Percentiles rank a stretch among this genome's conserved stretches.
Evolutionary conservation across 2,113 vertebrate genomes (phyloP).

Genomic region (Melospiza georgiana): DNA sequence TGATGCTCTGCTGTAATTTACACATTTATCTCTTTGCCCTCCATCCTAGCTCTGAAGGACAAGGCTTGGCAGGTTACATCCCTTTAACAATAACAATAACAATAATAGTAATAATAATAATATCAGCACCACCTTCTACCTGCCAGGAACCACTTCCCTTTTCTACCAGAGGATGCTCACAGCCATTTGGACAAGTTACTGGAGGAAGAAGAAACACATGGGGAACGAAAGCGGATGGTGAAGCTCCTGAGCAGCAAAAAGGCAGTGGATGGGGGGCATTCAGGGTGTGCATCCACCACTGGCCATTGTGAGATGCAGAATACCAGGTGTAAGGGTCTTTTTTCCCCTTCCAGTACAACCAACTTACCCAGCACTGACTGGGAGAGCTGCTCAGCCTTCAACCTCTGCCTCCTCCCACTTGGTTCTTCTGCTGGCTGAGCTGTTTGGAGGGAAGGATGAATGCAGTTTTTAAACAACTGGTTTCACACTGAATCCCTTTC

Average conservation of each 20-base stretch:
- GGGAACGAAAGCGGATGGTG: background rate
- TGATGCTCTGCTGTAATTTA: rapidly evolving
- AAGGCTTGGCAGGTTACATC: background rate
- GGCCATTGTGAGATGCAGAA: background rate
- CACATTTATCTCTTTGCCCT: background rate
- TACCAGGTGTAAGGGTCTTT: background rate
- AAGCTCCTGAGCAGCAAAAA: background rate
- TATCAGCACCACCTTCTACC: background rate
- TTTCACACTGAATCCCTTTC: background rate
- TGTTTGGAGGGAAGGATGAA: background rate
- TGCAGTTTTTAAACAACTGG: rapidly evolving
- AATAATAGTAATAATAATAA: background rate
- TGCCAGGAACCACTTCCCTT: background rate
- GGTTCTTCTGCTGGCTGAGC: background rate
- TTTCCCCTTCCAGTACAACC: background rate
- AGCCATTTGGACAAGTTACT: background rate
- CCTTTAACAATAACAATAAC: background rate
- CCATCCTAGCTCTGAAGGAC: background rate
- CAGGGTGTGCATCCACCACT: rapidly evolving
- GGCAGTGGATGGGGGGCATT: background rate
- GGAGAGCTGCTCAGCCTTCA: background rate
- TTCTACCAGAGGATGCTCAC: background rate
- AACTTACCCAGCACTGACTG: background rate
- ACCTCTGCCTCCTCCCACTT: rapidly evolving
- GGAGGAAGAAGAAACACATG: background rate